Evolutionary conservation across 2,113 vertebrate genomes (phyloP).

Genomic region (Ameiurus melas): DNA sequence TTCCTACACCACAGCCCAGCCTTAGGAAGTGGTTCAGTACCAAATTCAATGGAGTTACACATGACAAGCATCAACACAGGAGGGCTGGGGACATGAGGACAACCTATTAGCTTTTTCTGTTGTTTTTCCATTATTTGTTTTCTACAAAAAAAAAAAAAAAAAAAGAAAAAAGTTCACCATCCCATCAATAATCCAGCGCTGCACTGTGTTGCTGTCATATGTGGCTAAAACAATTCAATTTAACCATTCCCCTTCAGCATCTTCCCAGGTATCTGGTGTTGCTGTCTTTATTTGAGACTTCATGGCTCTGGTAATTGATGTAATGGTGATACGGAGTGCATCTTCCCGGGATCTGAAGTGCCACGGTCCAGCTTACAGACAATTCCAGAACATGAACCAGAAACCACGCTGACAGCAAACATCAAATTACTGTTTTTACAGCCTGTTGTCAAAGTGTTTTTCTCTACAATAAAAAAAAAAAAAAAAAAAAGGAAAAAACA

Average conservation of each 20-base stretch:
- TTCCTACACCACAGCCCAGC: constrained; percentile 95
- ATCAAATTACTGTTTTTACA: constrained; percentile 71
- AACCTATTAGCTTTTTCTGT: constrained; percentile 67
- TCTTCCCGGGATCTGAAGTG: constrained; percentile 61
- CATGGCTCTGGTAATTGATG: constrained; percentile 42
- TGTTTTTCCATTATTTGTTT: constrained; percentile 66
- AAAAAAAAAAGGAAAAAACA: constrained; percentile 53
- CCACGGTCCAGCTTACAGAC: constrained; percentile 58
- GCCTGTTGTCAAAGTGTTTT: constrained; percentile 63
- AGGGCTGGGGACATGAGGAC: constrained; percentile 80
- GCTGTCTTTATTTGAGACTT: constrained; percentile 27
- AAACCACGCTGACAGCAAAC: constrained; percentile 57
- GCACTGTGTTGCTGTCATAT: constrained; percentile 74
- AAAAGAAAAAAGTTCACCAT: constrained; percentile 33
- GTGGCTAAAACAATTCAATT: constrained; percentile 30
- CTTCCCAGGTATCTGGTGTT: constrained; percentile 25
- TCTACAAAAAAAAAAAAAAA: constrained; percentile 50
- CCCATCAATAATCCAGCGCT: constrained; percentile 80
- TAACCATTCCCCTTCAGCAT: constrained; percentile 1
- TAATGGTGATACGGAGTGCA: constrained; percentile 57
- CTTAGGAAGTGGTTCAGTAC: constrained; percentile 95
- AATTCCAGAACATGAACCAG: constrained; percentile 74
- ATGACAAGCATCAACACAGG: constrained; percentile 96
- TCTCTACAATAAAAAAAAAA: constrained; percentile 67
- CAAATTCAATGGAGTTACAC: constrained; percentile 99